Evolutionary conservation across 2,888 invertebrate genomes (phyloP), one percentile per base, ranked within the genome.

Genomic region (Leptinotarsa tumamoca): DNA sequence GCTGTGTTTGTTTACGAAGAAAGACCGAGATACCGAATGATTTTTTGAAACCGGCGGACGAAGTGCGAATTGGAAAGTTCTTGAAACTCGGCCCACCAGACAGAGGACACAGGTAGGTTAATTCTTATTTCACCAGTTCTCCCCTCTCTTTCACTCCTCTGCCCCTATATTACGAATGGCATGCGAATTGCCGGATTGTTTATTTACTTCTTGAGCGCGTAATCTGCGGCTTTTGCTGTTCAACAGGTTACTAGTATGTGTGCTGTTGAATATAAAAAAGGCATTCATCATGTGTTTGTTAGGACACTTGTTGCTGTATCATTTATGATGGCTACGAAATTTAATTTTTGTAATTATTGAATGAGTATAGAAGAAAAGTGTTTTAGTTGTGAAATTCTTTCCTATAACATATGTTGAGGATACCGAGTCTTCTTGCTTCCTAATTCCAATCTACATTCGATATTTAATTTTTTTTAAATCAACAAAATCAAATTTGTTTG

Each of bases 51-150:
- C 43, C 27, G 69, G 33, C 33, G 33, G 2, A 7, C 33, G 33
- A 33, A 72, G 71, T 70, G 72, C 72, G 70, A 71, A 73, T 73
- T 76, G 63, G 76, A 76, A 76, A 76, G 76, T 73, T 70, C 56
- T 69, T 69, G 69, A 58, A 58, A 58, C 49, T 21, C 70, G 21
- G 17, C 49, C 61, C 70, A 49, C 49, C 43, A 43, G 15, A 27
- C 54, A 33, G 56, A 33, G 69, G 70, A 33, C 58, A 49, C 43
- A 49, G 58, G 51, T 70, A 61, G 49, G 54, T 68, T 52, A 68
- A 51, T 51, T 23, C 54, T 68, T 68, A 54, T 68, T 68, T 68
- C 33, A 54, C 27, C 4, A 18, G 18, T 10, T 15, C 43, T 43
- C 49, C 56, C 51, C 27, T 69, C 69, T 69, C 21, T 49, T 17